Evolutionary conservation across 2,888 invertebrate genomes (phyloP), one percentile per base, ranked within the genome.

Genomic region (Cactoblastis cactorum): DNA sequence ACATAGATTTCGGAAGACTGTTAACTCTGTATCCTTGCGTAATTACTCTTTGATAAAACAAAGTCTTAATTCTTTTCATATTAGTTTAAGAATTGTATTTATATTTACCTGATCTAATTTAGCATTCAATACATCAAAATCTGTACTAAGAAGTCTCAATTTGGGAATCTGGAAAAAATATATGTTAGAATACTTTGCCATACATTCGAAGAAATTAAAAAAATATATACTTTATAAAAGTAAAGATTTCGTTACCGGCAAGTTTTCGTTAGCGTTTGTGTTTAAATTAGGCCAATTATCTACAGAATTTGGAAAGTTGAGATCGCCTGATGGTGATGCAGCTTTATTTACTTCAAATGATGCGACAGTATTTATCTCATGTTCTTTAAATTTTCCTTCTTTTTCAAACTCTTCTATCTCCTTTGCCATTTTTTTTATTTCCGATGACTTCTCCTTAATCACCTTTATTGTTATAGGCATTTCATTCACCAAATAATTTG

Each of bases 111-210:
- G 65, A 55, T 80, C 71, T 52, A 83, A 69, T 62, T 76, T 77
- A 8, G 65, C 63, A 53, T 68, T 74, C 34, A 78, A 61, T 28
- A 63, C 61, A 57, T 84, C 80, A 19, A 83, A 63, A 58, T 84
- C 78, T 41, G 67, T 62, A 50, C 64, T 67, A 15, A 58, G 53
- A 5, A 79, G 55, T 37, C 81, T 71, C 49, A 86, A 62, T 61
- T 70, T 77, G 28, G 85, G 85, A 62, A 83, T 72, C 87, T 86
- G 55, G n/a, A n/a, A n/a, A n/a, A n/a, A n/a, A n/a, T n/a, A n/a
- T n/a, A n/a, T n/a, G n/a, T n/a, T n/a, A n/a, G n/a, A n/a, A n/a
- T n/a, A n/a, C n/a, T n/a, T n/a, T n/a, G n/a, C n/a, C n/a, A n/a
- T n/a, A n/a, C n/a, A 28, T 28, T 28, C 1, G 28, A 28, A 28